Conservation (phyloP, 2,113 vertebrate species). For the Cygnus atratus region DNA sequence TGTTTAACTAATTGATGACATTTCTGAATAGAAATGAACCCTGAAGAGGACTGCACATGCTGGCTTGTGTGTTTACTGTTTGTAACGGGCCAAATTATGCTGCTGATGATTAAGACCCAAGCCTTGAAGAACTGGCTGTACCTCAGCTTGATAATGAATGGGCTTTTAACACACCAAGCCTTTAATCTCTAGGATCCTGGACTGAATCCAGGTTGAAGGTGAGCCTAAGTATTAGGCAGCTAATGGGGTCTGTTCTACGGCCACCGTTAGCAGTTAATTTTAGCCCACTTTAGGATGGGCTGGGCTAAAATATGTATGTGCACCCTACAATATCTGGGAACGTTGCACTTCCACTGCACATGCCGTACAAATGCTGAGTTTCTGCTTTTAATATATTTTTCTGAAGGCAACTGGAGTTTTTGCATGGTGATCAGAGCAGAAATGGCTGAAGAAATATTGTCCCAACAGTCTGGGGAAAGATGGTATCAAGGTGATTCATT, state of each 20-base stretch:
- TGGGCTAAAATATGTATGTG: neutral
- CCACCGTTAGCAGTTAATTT: neutral
- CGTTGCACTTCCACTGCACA: neutral
- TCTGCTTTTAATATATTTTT: neutral
- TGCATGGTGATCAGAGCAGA: neutral
- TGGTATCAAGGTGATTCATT: neutral
- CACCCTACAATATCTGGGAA: neutral
- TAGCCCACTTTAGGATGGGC: neutral
- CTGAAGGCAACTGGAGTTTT: neutral
- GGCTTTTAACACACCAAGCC: neutral
- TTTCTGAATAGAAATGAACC: neutral
- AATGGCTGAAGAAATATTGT: neutral
- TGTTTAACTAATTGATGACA: neutral
- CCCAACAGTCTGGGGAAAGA: neutral
- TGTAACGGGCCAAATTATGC: neutral
- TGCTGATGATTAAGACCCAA: neutral
- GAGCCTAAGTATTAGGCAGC: neutral
- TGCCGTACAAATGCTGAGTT: neutral
- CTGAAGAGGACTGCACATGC: neutral
- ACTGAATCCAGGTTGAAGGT: neutral
- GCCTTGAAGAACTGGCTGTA: neutral
- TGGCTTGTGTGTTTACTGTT: neutral
- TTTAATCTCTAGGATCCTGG: neutral
- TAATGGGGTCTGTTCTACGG: neutral
- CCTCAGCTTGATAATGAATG: neutral